Evolutionary conservation across 2,888 invertebrate species (phyloP).

Genomic region (Rhagonycha fulva): DNA sequence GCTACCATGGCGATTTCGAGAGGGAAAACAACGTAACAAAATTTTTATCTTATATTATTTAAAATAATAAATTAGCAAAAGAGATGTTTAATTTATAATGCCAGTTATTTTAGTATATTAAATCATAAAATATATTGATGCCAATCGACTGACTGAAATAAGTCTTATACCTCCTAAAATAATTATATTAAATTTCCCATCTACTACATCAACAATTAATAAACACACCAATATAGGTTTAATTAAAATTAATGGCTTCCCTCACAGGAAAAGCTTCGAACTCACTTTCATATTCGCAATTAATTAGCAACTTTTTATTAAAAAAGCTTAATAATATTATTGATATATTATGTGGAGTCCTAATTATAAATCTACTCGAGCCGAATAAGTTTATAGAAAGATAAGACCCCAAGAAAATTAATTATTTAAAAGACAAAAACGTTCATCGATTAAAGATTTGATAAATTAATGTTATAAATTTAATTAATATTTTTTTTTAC

Average conservation of each 20-base stretch:
- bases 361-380: not conserved
- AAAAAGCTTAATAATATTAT: not conserved
- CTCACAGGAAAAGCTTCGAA: not conserved
- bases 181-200: not conserved
- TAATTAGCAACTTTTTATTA: not conserved
- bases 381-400: not conserved
- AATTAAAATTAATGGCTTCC: not conserved
- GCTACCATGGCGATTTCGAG: not conserved
- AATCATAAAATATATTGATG: not conserved
- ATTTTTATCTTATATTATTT: not conserved
- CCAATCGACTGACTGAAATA: not conserved
- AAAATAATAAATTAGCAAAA: not conserved
- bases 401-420: not conserved
- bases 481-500: not conserved
- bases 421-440: not conserved
- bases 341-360: not conserved
- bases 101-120: not conserved
- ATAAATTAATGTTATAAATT: not conserved
- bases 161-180: not conserved
- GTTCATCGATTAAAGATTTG: not conserved
- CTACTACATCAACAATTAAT: not conserved
- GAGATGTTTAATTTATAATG: not conserved
- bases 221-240: not conserved
- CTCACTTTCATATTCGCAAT: not conserved
- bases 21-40: not conserved